Base-by-base conservation (phyloP, 2,797 vertebrate species). In the Chloroceryle amazona region DNA sequence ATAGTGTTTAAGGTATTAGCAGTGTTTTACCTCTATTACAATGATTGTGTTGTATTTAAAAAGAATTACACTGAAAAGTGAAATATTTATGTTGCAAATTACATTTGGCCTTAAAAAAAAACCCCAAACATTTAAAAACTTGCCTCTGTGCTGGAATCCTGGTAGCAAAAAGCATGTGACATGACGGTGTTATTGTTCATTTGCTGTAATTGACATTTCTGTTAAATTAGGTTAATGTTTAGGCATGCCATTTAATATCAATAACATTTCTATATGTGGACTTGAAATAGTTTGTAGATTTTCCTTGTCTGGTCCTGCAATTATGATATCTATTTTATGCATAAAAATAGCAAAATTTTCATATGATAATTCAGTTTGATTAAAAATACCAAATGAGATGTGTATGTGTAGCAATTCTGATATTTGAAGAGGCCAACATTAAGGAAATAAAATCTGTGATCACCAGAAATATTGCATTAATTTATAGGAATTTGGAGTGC, bases 401-500 rank as follows among this genome's bases (percentile, higher is more conserved):
- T 63, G 19, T 71, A 76, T 82, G 12, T 63, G 23, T 71, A 79
- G 67, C 72, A 79, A 13, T 65, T 93, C 39, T 74, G 75, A 26
- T 79, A 65, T 41, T 86, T 82, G 13, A 65, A 87, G 73, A 54
- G 35, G 41, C 44, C n/a, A 28, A 4, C 42, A 63, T 52, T 68
- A 72, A 76, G 52, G 33, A 70, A 87, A 71, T 55, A 60, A 49
- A 52, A 41, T 65, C 79, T 91, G 70, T 55, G 82, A 55, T 93
- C 60, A 19, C 31, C 84, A 94, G 66, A 94, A 95, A 90, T 44
- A 86, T 25, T 89, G 37, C 86, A 95, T 98, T 93, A n/a, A 61
- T 90, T 96, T 86, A 83, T 98, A 99, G 99, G 97, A 99, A 99
- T 98, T 98, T 99, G 98, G 99, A 99, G 98, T 99, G 99, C 98